These are phyloP conservation scores for Oscheius sp. DNA, from an alignment of 2,888 invertebrate species.

Conservation along the genomic window DNA sequence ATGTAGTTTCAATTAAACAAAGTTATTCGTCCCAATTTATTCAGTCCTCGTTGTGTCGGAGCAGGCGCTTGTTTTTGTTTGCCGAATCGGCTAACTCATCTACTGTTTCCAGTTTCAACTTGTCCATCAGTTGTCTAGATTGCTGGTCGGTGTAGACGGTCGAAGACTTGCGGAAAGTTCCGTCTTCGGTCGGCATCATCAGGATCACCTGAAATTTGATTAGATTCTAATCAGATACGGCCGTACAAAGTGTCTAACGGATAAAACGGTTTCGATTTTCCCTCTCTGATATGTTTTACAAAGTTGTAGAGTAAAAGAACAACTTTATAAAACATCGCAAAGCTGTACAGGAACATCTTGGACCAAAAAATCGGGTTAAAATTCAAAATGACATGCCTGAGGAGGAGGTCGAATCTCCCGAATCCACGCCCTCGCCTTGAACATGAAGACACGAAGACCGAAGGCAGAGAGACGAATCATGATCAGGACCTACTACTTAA, in stretches of 20 bases:
- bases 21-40: neutral
- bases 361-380: too few relatives aligned
- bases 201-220: slow-evolving; percentile 55
- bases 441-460: slow-evolving; percentile 51
- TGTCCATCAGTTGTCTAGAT: slow-evolving; percentile 49
- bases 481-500: slow-evolving; percentile 39
- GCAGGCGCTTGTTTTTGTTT: too few relatives aligned
- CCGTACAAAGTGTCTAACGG: neutral
- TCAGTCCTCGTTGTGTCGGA: too few relatives aligned
- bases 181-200: slow-evolving; percentile 60
- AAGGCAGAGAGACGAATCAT: slow-evolving; percentile 52
- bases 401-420: slow-evolving; percentile 52
- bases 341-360: too few relatives aligned
- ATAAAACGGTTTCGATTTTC: too few relatives aligned
- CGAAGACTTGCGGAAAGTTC: slow-evolving; percentile 47
- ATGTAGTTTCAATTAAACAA: slow-evolving; percentile 29
- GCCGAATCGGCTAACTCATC: slow-evolving; percentile 26
- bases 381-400: slow-evolving; percentile 33
- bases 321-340: too few relatives aligned
- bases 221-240: neutral
- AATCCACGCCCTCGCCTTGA: slow-evolving; percentile 56
- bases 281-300: too few relatives aligned
- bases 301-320: too few relatives aligned
- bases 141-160: slow-evolving; percentile 52
- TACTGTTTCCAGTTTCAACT: slow-evolving; percentile 45